Conservation (phyloP, 2,888 invertebrate genomes). For the Drosophila rubida region DNA sequence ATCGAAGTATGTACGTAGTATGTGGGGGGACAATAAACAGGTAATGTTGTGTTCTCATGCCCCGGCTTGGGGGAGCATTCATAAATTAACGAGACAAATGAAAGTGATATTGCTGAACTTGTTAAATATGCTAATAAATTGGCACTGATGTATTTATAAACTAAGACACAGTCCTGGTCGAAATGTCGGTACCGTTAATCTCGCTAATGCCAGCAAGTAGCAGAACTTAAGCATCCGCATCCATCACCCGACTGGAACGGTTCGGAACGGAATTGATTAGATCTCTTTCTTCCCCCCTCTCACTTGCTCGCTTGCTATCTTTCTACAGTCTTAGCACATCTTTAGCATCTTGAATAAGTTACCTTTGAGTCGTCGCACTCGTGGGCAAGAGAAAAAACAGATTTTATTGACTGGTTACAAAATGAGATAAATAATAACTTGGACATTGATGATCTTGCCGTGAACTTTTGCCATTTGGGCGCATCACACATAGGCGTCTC, state of each 20-base stretch:
- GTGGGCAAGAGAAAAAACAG: constrained; percentile 4
- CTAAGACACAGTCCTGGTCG: constrained; percentile 3
- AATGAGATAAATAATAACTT: constrained; percentile 59
- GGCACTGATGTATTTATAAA: constrained; percentile 4
- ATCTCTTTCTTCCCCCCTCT: background rate
- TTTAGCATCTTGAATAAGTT: constrained; percentile 2
- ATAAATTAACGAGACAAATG: constrained; percentile 31
- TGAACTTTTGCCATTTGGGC: constrained; percentile 73
- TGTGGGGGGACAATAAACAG: constrained; percentile 10
- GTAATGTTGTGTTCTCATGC: constrained; percentile 12
- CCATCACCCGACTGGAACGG: background rate
- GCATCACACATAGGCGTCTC: constrained; percentile 37
- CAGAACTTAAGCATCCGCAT: constrained; percentile 4
- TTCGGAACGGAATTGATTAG: constrained; percentile 9
- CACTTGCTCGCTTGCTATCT: background rate
- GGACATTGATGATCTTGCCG: constrained; percentile 76
- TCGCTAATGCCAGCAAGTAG: constrained; percentile 9
- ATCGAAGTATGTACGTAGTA: background rate
- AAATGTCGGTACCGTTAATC: constrained; percentile 13
- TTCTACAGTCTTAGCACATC: constrained; percentile 10
- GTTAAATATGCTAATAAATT: constrained; percentile 40
- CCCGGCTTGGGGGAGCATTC: background rate
- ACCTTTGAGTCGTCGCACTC: background rate
- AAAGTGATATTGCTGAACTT: constrained; percentile 31
- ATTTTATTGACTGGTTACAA: constrained; percentile 56